These are phyloP conservation scores for Leptura quadrifasciata DNA, from an alignment of 2,888 invertebrate genomes.

Conservation along the genomic window DNA sequence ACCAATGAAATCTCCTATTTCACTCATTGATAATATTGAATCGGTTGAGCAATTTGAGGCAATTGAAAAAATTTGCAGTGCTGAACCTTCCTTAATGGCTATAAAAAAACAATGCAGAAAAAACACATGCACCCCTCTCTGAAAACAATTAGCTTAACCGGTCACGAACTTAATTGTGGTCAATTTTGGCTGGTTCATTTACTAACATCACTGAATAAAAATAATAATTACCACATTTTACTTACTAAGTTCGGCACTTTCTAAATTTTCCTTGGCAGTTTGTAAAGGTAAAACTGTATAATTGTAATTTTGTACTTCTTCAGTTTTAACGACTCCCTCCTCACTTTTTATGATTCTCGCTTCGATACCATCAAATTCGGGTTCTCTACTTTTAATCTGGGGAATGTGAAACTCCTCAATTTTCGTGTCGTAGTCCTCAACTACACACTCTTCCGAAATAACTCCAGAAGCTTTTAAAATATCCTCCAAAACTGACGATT, in stretches of 20 bases:
- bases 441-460: constrained; percentile 48
- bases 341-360: constrained; percentile 3
- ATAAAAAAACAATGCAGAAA: no score
- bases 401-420: constrained; percentile 62
- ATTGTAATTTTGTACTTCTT: constrained; percentile 32
- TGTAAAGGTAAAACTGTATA: constrained; percentile 26
- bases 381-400: constrained; percentile 32
- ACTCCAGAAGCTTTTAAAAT: constrained; percentile 58
- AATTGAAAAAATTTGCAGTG: no score
- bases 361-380: constrained; percentile 13
- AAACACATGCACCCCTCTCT: no score
- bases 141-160: no score
- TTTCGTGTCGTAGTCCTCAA: constrained; percentile 61
- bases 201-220: not conserved
- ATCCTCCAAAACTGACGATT: constrained; percentile 58
- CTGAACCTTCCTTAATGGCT: no score
- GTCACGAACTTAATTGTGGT: no score
- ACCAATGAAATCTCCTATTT: no score
- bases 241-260: constrained; percentile 38
- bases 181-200: no score
- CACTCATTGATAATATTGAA: no score
- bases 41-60: no score
- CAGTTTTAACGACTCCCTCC: constrained; percentile 33
- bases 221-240: constrained; percentile 4
- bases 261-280: constrained; percentile 11